phyloP scores from a whole-genome alignment of 2,113 vertebrate genomes.

The Chionis minor region DNA sequence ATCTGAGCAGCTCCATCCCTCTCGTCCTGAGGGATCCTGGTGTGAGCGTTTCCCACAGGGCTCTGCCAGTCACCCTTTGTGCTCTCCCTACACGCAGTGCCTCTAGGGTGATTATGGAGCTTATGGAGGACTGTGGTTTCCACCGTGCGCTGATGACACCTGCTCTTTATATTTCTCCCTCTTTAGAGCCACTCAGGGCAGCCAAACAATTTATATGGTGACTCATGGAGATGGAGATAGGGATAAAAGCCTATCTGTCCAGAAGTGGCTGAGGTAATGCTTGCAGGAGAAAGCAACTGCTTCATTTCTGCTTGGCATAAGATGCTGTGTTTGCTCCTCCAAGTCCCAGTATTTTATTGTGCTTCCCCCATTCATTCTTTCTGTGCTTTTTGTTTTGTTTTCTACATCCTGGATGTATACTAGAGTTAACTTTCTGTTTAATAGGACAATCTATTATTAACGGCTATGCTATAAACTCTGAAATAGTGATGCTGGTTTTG shows the following conservation, averaged over 20 bases:
- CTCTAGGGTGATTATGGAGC: neutral
- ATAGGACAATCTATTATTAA: neutral
- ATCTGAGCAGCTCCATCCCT: neutral
- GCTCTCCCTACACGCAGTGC: neutral
- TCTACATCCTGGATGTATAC: neutral
- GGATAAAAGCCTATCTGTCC: slow-evolving; percentile 36
- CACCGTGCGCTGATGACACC: neutral
- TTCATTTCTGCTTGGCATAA: slow-evolving; percentile 29
- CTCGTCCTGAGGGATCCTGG: neutral
- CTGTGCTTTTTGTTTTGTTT: neutral
- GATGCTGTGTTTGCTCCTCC: neutral
- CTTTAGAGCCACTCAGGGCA: neutral
- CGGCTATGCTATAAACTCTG: neutral
- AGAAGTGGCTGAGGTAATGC: slow-evolving; percentile 42
- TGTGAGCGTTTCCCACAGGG: neutral
- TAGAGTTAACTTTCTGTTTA: neutral
- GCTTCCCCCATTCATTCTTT: neutral
- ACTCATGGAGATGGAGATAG: slow-evolving; percentile 29
- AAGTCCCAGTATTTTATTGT: neutral
- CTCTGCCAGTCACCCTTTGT: accelerated
- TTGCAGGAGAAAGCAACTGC: neutral
- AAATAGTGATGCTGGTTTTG: neutral
- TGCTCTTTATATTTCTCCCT: neutral
- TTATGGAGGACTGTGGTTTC: neutral
- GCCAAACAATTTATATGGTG: neutral